These are phyloP conservation scores for Brassicogethes aeneus DNA, from an alignment of 2,888 invertebrate species.

Conservation along the genomic window DNA sequence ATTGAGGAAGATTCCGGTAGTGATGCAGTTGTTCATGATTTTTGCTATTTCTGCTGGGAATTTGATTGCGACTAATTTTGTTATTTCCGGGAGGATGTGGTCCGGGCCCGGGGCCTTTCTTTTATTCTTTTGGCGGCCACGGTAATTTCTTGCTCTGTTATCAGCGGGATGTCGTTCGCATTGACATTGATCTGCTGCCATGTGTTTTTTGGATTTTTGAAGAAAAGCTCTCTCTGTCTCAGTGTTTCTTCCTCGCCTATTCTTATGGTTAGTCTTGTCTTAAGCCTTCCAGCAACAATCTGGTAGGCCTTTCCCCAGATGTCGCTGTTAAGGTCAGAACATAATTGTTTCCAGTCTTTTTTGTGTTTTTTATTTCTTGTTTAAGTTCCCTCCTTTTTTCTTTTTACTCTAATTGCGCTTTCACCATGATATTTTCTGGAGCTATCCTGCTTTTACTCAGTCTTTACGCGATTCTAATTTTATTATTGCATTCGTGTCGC, in stretches of 20 bases:
- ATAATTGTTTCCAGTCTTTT: neutral
- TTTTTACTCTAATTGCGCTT: neutral
- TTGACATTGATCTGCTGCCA: too few species aligned
- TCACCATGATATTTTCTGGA: neutral
- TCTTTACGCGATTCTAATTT: neutral
- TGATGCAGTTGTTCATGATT: neutral
- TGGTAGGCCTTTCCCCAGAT: neutral
- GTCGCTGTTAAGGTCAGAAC: neutral
- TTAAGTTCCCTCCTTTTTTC: neutral
- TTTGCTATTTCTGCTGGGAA: neutral
- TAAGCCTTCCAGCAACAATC: neutral
- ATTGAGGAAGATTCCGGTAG: neutral
- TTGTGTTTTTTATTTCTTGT: neutral
- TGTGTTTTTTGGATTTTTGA: too few species aligned
- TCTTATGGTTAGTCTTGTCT: neutral
- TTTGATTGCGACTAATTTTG: neutral
- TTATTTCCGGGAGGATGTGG: neutral
- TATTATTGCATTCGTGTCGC: neutral
- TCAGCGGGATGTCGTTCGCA: too few species aligned
- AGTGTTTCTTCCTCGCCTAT: neutral
- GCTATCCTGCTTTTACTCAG: neutral
- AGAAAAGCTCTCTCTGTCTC: neutral
- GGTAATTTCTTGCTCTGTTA: neutral
- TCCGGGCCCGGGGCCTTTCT: conserved; percentile 1
- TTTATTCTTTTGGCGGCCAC: neutral